Evolutionary conservation across 2,888 invertebrate genomes (phyloP), one percentile per base, ranked within the genome.

Genomic region (Maniola hyperantus): DNA sequence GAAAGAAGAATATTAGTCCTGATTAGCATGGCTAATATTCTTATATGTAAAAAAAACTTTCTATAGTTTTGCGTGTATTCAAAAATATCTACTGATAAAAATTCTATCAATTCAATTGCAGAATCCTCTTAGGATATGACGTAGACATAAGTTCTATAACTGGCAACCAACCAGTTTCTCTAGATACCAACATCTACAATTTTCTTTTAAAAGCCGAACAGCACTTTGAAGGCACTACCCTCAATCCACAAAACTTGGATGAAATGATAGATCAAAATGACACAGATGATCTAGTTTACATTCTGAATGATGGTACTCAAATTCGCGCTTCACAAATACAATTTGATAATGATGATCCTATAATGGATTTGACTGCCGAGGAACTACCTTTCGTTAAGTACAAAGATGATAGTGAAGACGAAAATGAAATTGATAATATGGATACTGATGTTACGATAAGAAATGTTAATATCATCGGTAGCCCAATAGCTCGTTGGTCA

Each of bases 271-370:
- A 79, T 11, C 18, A 65, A 11, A 74, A 81, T 36, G 78, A 79
- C 0, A 66, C 73, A 4, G 78, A 80, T 6, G 89, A 88, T 53
- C 73, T 85, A 67, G 82, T 88, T 0, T 92, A 91, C 58, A 83
- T 91, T 0, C 70, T 92, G 13, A 88, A 91, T 51, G 92, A 92
- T 65, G 92, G 92, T 0, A 92, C 92, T 4, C 89, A 92, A 73
- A 91, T 92, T 1, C 78, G 85, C 59, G 90, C 92, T 0, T 92
- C 92, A 0, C 92, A 91, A 74, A 92, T 92, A 76, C 91, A 92
- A 65, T 92, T 92, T 51, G 91, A 92, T 58, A 92, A 92, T 48
- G 92, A 92, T 48, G 92, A 92, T 46, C 83, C 87, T 0, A 77
- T 80, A 8, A 75, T 88, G 10, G 91, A 92, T 65, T 67, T 92